These are phyloP conservation scores for Heliothis virescens DNA, from an alignment of 1,140 invertebrate species.

Conservation along the genomic window DNA sequence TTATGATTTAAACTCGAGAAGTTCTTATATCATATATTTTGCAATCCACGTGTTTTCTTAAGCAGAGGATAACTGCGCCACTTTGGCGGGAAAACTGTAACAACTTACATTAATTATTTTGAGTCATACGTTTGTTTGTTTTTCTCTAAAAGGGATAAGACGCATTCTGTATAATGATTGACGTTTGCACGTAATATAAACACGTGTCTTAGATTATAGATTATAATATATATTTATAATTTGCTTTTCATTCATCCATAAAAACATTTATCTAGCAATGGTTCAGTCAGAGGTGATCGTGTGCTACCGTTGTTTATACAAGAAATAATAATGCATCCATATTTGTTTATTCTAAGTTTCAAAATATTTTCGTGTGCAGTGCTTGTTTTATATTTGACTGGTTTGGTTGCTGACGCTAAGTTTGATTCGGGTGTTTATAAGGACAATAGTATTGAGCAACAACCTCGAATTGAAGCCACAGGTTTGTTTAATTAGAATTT, in stretches of 20 bases:
- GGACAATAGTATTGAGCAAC: conserved; percentile 7
- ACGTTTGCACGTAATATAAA: not conserved
- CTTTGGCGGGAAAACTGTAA: conserved; percentile 19
- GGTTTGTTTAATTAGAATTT: conserved; percentile 4
- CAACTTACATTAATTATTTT: conserved; percentile 28
- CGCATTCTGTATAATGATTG: conserved; percentile 3
- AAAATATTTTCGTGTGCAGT: not conserved
- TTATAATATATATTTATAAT: not conserved
- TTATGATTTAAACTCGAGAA: conserved; percentile 13
- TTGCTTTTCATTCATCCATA: conserved; percentile 7
- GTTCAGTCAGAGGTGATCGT: not conserved
- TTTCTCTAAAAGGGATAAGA: not conserved
- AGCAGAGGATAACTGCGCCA: conserved; percentile 31
- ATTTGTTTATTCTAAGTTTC: conserved; percentile 8
- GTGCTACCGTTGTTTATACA: conserved; percentile 11
- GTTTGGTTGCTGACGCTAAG: not conserved
- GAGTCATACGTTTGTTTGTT: not conserved
- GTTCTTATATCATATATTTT: conserved; percentile 36
- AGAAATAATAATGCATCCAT: conserved; percentile 7
- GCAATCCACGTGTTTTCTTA: conserved; percentile 21
- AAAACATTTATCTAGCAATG: not conserved
- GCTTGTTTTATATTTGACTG: not conserved
- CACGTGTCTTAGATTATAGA: conserved; percentile 4
- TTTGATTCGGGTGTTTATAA: not conserved
- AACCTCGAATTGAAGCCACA: not conserved